Percentiles rank a stretch among this genome's conserved stretches.
phyloP scores from a whole-genome alignment of 1,140 invertebrate species.

The Drosophila funebris region DNA sequence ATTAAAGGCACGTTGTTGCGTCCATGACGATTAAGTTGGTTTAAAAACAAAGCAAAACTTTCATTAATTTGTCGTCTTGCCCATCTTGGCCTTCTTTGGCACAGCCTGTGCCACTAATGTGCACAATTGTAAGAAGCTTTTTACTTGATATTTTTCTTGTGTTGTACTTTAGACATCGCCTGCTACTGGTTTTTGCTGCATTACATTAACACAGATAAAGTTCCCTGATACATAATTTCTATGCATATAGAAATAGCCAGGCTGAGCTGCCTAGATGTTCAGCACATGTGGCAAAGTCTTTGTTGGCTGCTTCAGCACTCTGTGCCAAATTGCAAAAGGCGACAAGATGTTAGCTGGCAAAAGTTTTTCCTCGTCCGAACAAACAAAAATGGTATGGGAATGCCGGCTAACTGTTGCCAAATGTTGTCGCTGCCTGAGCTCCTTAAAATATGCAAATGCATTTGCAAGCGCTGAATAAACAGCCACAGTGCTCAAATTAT shows the following conservation, averaged over 20 bases:
- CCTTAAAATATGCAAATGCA: conserved; percentile 75
- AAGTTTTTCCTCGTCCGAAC: conserved; percentile 64
- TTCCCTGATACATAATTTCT: conserved; percentile 82
- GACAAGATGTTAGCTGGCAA: conserved; percentile 79
- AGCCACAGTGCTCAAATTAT: conserved; percentile 52
- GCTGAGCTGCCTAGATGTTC: conserved; percentile 8
- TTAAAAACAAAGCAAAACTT: conserved; percentile 55
- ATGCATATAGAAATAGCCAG: conserved; percentile 70
- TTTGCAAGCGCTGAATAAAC: conserved; percentile 71
- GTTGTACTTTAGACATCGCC: conserved; percentile 5
- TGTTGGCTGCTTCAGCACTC: conserved; percentile 19
- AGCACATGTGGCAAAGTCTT: conserved; percentile 56
- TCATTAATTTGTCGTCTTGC: conserved; percentile 60
- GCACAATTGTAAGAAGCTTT: conserved; percentile 59
- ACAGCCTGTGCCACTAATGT: conserved; percentile 39
- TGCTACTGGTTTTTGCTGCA: conserved; percentile 69
- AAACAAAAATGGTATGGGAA: conserved; percentile 61
- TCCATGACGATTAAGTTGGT: conserved; percentile 22
- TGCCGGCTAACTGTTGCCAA: conserved; percentile 72
- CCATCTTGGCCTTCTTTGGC: conserved; percentile 8
- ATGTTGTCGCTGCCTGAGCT: conserved; percentile 49
- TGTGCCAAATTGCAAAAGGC: conserved; percentile 77
- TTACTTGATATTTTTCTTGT: conserved; percentile 41
- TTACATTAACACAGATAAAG: conserved; percentile 82
- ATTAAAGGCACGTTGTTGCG: conserved; percentile 31